phyloP scores from a whole-genome alignment of 2,888 invertebrate species.

The Drosophila peninsularis region DNA sequence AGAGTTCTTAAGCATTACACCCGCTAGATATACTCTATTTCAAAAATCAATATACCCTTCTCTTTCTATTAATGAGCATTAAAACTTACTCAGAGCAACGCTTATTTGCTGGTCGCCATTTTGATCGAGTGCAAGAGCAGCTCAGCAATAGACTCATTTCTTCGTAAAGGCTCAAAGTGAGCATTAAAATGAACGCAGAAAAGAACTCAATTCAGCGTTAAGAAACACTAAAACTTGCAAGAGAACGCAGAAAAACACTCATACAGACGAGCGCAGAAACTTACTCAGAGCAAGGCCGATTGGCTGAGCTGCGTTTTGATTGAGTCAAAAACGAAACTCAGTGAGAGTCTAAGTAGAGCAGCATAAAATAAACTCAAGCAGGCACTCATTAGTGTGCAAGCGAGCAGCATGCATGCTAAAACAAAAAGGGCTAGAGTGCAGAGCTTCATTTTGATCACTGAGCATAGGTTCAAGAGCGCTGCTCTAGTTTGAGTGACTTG shows the following conservation, averaged over 20 bases:
- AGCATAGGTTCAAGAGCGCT: background rate
- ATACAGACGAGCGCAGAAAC: no score
- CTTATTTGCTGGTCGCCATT: background rate
- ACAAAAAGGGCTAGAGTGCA: background rate
- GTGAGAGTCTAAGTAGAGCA: no score
- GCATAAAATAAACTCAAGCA: no score
- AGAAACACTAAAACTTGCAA: background rate
- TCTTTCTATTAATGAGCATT: background rate
- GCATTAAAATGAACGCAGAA: background rate
- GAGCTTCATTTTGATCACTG: background rate
- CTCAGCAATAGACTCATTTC: background rate
- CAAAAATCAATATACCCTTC: background rate
- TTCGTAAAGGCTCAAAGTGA: background rate
- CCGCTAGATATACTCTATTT: conserved; percentile 7
- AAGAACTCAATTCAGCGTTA: background rate
- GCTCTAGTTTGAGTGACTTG: background rate
- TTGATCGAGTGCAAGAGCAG: background rate
- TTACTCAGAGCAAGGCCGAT: background rate
- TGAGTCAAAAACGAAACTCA: background rate
- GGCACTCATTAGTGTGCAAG: no score
- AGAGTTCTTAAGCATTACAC: conserved; percentile 29
- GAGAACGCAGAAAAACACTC: background rate
- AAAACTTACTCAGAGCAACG: background rate
- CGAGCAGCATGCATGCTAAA: background rate
- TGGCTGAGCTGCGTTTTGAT: background rate